phyloP scores from a whole-genome alignment of 2,797 vertebrate species.

The Oophaga sylvatica region DNA sequence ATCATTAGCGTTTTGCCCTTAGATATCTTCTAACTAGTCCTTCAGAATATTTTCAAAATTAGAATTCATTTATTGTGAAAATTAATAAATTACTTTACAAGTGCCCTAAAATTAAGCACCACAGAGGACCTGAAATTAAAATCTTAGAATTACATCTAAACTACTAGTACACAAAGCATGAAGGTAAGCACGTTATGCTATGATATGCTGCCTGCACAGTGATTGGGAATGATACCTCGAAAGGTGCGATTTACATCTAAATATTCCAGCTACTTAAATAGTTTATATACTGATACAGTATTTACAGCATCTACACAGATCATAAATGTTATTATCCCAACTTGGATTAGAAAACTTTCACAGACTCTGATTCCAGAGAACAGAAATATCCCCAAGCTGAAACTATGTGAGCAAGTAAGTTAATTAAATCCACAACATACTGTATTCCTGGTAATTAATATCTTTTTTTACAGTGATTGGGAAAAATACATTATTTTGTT shows the following conservation, averaged over 20 bases:
- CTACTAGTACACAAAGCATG: not conserved
- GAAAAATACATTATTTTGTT: not conserved
- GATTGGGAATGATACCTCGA: not conserved
- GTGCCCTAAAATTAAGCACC: not conserved
- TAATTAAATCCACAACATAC: conserved; percentile 6
- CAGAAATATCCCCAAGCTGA: not conserved
- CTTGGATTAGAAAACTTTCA: conserved; percentile 13
- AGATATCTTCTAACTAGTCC: too few relatives aligned
- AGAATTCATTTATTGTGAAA: too few relatives aligned
- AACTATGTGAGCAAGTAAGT: not conserved
- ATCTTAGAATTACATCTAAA: not conserved
- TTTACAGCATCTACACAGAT: not conserved
- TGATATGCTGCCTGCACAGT: conserved; percentile 3
- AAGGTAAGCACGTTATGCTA: not conserved
- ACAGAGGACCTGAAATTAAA: not conserved
- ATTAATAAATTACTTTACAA: not conserved
- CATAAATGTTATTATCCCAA: conserved; percentile 4
- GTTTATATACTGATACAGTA: not conserved
- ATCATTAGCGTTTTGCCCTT: too few relatives aligned
- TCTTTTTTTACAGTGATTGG: not conserved
- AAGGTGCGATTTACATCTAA: conserved; percentile 12
- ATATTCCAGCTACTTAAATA: not conserved
- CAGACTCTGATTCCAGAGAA: not conserved
- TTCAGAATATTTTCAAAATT: too few relatives aligned
- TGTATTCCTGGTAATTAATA: not conserved